Base-by-base conservation (phyloP, 2,113 vertebrate genomes). In the Orthonyx spaldingii region DNA sequence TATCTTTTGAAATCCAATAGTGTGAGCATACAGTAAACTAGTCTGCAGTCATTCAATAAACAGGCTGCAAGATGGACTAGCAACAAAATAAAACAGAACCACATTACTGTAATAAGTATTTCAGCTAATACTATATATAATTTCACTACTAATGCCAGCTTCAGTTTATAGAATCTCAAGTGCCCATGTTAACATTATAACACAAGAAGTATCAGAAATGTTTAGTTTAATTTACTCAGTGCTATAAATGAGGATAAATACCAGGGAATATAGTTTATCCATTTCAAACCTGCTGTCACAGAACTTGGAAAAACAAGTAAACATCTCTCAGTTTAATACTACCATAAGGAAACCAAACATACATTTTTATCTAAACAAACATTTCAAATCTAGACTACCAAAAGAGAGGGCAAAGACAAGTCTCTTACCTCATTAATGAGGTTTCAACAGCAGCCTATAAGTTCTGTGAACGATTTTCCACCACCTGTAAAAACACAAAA, bases 71-170 rank as follows among this genome's bases (percentile, higher is more conserved):
- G 47, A 89, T 9, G 24, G 49, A 84, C 66, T 74, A 77, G 69
- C 42, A 91, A 79, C 61, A 87, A 94, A 95, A 96, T 52, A 33
- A 86, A 89, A 94, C 1, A 84, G 20, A 68, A 75, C 30, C 63
- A 28, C 39, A 80, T 64, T 77, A 41, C n/a, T 66, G 24, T 53
- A 90, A 8, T 27, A 93, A 46, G 24, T 69, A 88, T 84, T 85
- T 86, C 63, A 81, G 53, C n/a, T 86, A 72, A 86, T 69, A 57
- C n/a, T 33, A 78, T 39, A 42, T 10, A n/a, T 37, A 79, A 90
- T 59, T 84, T 21, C 56, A 63, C 16, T 28, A 7, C 44, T 75
- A 84, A 66, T 39, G 33, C 26, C 30, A 69, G 41, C 64, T 91
- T 59, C 82, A 75, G 52, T 16, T 87, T 80, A 71, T 1, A 81